phyloP scores from a whole-genome alignment of 64 coral and sea anemone genomes.

The Porites australiensis region DNA sequence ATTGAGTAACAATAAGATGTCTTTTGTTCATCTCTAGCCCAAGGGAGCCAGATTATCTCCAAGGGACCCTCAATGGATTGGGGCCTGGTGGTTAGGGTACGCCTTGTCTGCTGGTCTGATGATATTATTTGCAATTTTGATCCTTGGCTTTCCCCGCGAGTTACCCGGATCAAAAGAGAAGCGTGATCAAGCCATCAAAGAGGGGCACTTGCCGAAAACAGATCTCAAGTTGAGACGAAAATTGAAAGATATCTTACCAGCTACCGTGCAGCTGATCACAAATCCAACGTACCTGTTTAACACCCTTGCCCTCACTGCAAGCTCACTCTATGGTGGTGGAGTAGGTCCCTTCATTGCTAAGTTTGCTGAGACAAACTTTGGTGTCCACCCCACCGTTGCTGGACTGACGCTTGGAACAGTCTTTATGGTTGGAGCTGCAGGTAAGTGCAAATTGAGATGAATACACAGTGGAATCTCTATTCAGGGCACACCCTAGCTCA shows the following conservation, averaged over 20 bases:
- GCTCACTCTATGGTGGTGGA: slow-evolving; percentile 51
- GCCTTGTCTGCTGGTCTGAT: slow-evolving; percentile 48
- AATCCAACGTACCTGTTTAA: slow-evolving; percentile 91
- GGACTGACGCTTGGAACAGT: slow-evolving; percentile 52
- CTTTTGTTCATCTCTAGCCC: slow-evolving; percentile 48
- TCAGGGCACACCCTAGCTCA: too few species aligned
- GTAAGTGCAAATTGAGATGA: slow-evolving; percentile 3
- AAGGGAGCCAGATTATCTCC: slow-evolving; percentile 35
- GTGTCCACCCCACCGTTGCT: slow-evolving; percentile 33
- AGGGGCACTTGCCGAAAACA: slow-evolving; percentile 77
- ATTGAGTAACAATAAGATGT: not conserved
- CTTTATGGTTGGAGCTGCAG: slow-evolving; percentile 63
- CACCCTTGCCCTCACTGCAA: slow-evolving; percentile 41
- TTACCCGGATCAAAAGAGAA: slow-evolving; percentile 78
- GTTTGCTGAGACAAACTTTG: slow-evolving; percentile 70
- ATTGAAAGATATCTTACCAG: slow-evolving; percentile 69
- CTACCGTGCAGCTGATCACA: slow-evolving; percentile 66
- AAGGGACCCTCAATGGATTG: slow-evolving; percentile 81
- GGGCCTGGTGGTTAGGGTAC: slow-evolving; percentile 96
- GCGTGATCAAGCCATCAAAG: slow-evolving; percentile 74
- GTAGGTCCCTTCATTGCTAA: slow-evolving; percentile 75
- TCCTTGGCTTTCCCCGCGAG: slow-evolving; percentile 74
- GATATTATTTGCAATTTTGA: slow-evolving; percentile 36
- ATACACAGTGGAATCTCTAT: too few species aligned
- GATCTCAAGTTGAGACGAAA: slow-evolving; percentile 60